Percentiles rank a stretch among this genome's conserved stretches.
Evolutionary conservation across 1,140 invertebrate species (phyloP).

Genomic region (Pseudomyrmex cubaensis): DNA sequence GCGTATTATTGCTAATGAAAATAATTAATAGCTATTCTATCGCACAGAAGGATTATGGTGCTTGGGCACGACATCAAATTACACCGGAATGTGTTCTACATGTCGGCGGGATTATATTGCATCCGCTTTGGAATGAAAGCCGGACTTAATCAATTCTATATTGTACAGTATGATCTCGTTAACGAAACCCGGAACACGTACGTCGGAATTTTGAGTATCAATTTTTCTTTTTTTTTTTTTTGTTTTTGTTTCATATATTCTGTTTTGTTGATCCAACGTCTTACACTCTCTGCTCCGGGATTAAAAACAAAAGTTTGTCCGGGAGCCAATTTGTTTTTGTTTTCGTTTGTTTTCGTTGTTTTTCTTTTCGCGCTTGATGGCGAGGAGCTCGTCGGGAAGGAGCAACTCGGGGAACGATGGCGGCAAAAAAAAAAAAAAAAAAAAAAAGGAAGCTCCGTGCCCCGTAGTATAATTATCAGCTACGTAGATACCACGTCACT

Average conservation of each 20-base stretch:
- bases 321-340: no score
- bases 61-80: conserved; percentile 15
- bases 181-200: neutral
- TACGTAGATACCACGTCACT: no score
- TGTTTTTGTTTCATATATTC: neutral
- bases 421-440: no score
- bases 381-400: no score
- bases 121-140: conserved; percentile 28
- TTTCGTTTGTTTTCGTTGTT: no score
- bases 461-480: no score
- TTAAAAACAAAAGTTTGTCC: conserved; percentile 11
- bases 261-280: neutral
- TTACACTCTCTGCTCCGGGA: conserved; percentile 23
- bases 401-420: no score
- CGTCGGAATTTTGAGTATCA: neutral
- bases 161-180: conserved; percentile 7
- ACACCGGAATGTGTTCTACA: conserved; percentile 38
- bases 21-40: conserved; percentile 48
- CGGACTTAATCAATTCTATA: conserved; percentile 34
- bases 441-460: no score
- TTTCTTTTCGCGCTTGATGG: no score
- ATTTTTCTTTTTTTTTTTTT: neutral
- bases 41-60: neutral
- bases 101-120: conserved; percentile 3
- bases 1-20: conserved; percentile 19